A percentile compares a stretch with the other conserved stretches of the same genome.
Conservation (phyloP, 2,113 vertebrate genomes). For the Stigmatopora nigra region DNA sequence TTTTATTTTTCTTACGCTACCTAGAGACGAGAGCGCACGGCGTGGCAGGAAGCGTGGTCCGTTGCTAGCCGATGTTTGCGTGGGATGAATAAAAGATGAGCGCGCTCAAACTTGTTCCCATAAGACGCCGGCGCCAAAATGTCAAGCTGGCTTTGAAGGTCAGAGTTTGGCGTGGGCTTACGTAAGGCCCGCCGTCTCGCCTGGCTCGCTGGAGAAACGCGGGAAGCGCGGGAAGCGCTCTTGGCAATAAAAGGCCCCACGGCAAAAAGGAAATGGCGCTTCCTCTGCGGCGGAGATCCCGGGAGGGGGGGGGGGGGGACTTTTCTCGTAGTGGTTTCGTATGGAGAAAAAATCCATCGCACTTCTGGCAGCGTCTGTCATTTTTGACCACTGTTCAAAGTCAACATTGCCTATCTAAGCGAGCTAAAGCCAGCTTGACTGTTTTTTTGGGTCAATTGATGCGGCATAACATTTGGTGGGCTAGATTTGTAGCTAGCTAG, state of each 20-base stretch:
- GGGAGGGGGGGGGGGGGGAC: no score
- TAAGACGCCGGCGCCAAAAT: slow-evolving; percentile 32
- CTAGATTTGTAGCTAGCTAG: no score
- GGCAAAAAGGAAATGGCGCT: background rate
- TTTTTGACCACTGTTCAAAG: no score
- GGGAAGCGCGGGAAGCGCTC: slow-evolving; percentile 5
- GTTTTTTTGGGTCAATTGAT: no score
- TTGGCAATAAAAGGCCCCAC: background rate
- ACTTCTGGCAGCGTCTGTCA: no score
- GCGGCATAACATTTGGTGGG: no score
- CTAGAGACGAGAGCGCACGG: background rate
- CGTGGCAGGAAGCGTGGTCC: background rate
- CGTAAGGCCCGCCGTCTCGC: background rate
- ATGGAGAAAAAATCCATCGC: no score
- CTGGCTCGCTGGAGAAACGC: no score
- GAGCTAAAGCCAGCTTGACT: no score
- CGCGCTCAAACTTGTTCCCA: slow-evolving; percentile 17
- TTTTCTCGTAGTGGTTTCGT: no score
- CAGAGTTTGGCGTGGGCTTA: slow-evolving; percentile 6
- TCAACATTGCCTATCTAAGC: no score
- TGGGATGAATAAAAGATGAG: slow-evolving; percentile 38
- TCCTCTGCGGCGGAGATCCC: background rate
- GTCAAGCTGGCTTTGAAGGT: slow-evolving; percentile 35
- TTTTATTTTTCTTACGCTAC: no score
- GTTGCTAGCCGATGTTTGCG: slow-evolving; percentile 7